Evolutionary conservation across 1,140 invertebrate genomes (phyloP), one percentile per base, ranked within the genome.

Genomic region (Ips nitidus): DNA sequence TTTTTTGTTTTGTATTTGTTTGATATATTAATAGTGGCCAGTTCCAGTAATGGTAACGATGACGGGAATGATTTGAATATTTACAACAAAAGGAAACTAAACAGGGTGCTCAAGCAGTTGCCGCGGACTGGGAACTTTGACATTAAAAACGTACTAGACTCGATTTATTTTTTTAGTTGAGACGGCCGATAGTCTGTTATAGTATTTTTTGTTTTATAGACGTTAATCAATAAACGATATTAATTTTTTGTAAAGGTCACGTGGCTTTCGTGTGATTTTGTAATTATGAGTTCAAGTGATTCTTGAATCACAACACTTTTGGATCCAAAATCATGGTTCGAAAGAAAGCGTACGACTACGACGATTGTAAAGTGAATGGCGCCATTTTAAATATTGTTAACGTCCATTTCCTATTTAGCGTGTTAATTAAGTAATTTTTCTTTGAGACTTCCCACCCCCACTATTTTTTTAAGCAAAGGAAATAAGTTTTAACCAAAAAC

Each of bases 131-230:
- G 93, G 3, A 79, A 86, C 59, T 94, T 94, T 75, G 84, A 94
- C 72, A 84, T 95, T 55, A 83, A 87, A 0, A 85, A 87, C 71
- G 91, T 95, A 41, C 81, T 93, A 8, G 79, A 88, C 36, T 95
- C 93, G 1, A 82, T 88, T 22, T 95, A 94, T 77, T 95, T 95
- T 78, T 94, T 94, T 78, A 93, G 91, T 82, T 93, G 56, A 61
- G 22, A 57, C 22, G 7, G 47, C 36, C 6, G 22, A 43, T 7
- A 61, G 1, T 38, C 2, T n/a, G 6, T 37, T 1, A 3, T 37
- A 22, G 40, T 8, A 22, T 61, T 61, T 6, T 59, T 59, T 52
- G 36, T 7, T 37, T 52, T 22, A n/a, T 63, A 55, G 8, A 8
- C 1, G 7, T 58, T 58, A 58, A 58, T 37, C 37, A 8, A 62